Percentiles rank a stretch among this genome's conserved stretches.
Evolutionary conservation across 2,797 vertebrate species (phyloP).

Genomic region (Odontamblyopus rebecca): DNA sequence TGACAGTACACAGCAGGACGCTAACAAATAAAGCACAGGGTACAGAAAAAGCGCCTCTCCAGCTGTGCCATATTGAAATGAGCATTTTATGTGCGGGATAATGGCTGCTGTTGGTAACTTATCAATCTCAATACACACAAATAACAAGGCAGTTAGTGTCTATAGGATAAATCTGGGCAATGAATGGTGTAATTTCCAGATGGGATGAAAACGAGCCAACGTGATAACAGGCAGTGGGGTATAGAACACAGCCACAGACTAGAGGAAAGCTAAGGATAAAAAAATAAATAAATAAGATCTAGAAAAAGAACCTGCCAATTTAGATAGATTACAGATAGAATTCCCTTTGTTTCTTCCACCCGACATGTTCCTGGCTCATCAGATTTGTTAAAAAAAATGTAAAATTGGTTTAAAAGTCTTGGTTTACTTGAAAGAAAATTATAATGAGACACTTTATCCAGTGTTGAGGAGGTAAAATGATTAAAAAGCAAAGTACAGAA

Average conservation of each 20-base stretch:
- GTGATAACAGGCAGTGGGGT: not conserved
- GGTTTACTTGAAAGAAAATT: too few species aligned
- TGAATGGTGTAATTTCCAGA: not conserved
- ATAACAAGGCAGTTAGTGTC: not conserved
- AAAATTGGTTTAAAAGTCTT: too few species aligned
- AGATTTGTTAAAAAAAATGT: too few species aligned
- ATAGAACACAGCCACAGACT: not conserved
- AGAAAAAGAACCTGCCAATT: too few species aligned
- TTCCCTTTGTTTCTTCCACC: too few species aligned
- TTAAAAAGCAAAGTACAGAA: too few species aligned
- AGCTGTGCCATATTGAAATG: not conserved
- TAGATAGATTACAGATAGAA: too few species aligned
- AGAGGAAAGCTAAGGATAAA: too few species aligned
- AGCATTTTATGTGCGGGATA: not conserved
- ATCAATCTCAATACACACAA: not conserved
- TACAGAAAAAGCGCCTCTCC: not conserved
- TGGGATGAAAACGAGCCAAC: not conserved
- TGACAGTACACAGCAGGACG: not conserved
- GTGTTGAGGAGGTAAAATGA: too few species aligned
- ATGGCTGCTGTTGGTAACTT: not conserved
- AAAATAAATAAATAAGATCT: too few species aligned
- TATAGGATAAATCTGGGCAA: not conserved
- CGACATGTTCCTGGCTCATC: too few species aligned
- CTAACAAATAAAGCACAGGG: not conserved
- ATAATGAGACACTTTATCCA: too few species aligned